phyloP scores from a whole-genome alignment of 2,797 vertebrate genomes.

The Crenichthys baileyi region DNA sequence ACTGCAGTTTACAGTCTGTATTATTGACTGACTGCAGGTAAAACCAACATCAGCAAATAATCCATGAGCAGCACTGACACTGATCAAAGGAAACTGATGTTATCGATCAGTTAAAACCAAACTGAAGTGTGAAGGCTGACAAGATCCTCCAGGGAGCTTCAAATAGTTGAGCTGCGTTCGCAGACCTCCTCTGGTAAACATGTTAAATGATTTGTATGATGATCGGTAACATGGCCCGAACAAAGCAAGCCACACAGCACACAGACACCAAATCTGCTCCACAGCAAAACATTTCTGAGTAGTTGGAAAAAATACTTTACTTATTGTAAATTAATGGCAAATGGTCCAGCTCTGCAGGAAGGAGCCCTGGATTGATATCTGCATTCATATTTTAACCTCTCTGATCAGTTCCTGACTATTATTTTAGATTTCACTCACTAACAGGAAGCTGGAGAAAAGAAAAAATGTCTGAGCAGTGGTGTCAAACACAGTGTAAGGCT shows the following conservation, averaged over 20 bases:
- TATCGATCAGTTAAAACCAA: conserved; percentile 30
- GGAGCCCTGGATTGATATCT: neutral
- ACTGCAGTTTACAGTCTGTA: neutral
- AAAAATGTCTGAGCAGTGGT: neutral
- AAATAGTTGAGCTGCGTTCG: neutral
- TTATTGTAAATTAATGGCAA: neutral
- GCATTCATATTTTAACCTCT: neutral
- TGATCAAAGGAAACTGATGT: conserved; percentile 17
- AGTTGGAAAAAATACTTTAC: neutral
- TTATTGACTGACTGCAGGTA: conserved; percentile 12
- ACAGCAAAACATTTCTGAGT: neutral
- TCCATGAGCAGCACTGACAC: conserved; percentile 6
- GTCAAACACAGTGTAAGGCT: neutral
- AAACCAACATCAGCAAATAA: conserved; percentile 4
- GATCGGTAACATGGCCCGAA: neutral
- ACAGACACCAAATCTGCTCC: neutral
- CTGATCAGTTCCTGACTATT: neutral
- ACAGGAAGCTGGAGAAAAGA: neutral
- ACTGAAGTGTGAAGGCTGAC: neutral
- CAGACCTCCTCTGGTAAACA: neutral
- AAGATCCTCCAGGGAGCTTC: neutral
- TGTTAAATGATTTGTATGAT: neutral
- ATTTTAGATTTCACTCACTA: neutral
- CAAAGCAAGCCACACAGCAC: neutral
- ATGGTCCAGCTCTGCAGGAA: neutral